These are phyloP conservation scores for Xestia sexstrigata DNA, from an alignment of 2,888 invertebrate species.

Conservation along the genomic window DNA sequence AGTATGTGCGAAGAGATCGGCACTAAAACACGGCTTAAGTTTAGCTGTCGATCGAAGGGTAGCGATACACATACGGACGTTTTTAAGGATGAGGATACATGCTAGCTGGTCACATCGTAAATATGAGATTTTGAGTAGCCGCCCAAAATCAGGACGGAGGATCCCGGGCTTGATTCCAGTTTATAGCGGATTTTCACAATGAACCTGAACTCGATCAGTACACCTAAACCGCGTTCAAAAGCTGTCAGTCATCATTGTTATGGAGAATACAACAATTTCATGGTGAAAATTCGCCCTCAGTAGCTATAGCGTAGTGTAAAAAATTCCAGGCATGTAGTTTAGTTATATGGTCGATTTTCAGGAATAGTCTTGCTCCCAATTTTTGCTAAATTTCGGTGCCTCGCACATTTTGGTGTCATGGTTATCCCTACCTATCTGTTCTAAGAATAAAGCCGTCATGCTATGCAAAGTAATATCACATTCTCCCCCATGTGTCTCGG, in stretches of 20 bases:
- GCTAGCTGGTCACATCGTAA: conserved; percentile 1
- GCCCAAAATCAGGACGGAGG: neutral
- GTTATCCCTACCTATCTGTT: neutral
- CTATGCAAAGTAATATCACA: neutral
- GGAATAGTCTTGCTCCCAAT: neutral
- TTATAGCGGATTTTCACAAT: neutral
- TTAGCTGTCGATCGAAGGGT: conserved; percentile 32
- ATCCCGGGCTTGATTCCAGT: neutral
- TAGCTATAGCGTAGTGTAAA: neutral
- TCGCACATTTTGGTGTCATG: neutral
- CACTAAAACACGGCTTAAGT: conserved; percentile 49
- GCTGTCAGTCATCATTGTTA: neutral
- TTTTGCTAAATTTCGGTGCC: neutral
- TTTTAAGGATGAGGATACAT: conserved; percentile 20
- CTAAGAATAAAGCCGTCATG: neutral
- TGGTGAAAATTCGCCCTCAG: neutral
- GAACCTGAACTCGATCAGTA: neutral
- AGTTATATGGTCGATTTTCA: neutral
- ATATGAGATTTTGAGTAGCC: neutral
- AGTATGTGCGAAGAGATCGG: conserved; percentile 34
- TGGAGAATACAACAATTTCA: neutral
- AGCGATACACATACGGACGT: conserved; percentile 38
- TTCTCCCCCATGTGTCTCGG: conserved; percentile 8
- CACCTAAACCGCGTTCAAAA: neutral
- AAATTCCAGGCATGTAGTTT: neutral